phyloP scores from a whole-genome alignment of 2,888 invertebrate species.

The Pycnomerus fuliginosus region DNA sequence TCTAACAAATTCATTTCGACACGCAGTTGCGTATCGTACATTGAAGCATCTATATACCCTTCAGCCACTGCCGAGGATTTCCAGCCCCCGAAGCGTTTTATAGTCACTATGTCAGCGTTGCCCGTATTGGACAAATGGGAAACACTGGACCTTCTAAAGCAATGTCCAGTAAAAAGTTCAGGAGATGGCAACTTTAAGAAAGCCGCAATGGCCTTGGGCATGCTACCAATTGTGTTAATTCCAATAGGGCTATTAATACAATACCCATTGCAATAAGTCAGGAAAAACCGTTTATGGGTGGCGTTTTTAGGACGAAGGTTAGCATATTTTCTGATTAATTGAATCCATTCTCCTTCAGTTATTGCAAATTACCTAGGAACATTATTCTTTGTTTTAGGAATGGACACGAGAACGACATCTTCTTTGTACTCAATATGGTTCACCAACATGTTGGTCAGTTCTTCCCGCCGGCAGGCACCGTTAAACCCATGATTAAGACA shows the following conservation, averaged over 20 bases:
- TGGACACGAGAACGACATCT: conserved; percentile 16
- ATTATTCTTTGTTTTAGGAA: conserved; percentile 28
- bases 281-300: conserved; percentile 17
- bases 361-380: conserved; percentile 23
- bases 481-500: no score
- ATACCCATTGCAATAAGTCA: conserved; percentile 21
- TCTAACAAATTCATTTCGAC: no score
- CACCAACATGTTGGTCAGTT: conserved; percentile 26
- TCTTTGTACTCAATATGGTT: conserved; percentile 24
- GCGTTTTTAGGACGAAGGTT: conserved; percentile 20
- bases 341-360: conserved; percentile 17
- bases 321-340: conserved; percentile 25
- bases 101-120: conserved; percentile 24
- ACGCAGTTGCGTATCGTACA: no score
- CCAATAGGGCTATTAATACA: conserved; percentile 16
- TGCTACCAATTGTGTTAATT: no score
- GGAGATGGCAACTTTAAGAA: conserved; percentile 23
- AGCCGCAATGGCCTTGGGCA: conserved; percentile 22
- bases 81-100: conserved; percentile 30
- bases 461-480: conserved; percentile 27
- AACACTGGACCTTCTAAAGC: conserved; percentile 28
- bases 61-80: conserved; percentile 27
- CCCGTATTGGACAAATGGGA: conserved; percentile 27
- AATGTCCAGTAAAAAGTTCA: conserved; percentile 28
- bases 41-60: conserved; percentile 28